A percentile compares a stretch with the other conserved stretches of the same genome.
phyloP scores from a whole-genome alignment of 2,888 invertebrate species.

The Eulithis prunata region DNA sequence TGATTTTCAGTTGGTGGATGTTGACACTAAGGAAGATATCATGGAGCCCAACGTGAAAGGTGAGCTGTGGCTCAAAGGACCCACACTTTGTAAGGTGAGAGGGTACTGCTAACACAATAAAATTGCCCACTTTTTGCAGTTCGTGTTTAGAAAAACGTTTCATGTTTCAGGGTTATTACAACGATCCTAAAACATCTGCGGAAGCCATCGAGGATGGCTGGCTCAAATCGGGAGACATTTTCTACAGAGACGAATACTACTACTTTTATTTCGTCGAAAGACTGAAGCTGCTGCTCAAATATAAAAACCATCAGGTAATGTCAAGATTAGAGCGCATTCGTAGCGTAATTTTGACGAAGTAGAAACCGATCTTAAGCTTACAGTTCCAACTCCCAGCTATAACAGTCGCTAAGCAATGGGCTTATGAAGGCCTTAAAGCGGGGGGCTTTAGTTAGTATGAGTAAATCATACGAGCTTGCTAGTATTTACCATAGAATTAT shows the following conservation, averaged over 20 bases:
- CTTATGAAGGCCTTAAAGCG: no score
- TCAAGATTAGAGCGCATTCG: no score
- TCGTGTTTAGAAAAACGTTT: slow-evolving; percentile 36
- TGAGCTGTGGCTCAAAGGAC: slow-evolving; percentile 7
- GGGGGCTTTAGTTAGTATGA: no score
- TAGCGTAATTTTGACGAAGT: no score
- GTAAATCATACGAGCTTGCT: no score
- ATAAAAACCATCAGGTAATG: slow-evolving; percentile 73
- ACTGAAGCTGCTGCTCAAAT: slow-evolving; percentile 81
- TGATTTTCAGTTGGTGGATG: slow-evolving; percentile 2
- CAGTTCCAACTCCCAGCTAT: no score
- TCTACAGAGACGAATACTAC: slow-evolving; percentile 78
- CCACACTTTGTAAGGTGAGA: background rate
- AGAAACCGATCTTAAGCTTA: no score
- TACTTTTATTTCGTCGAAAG: slow-evolving; percentile 79
- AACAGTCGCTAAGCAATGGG: no score
- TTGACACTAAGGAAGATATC: slow-evolving; percentile 4
- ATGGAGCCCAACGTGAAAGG: slow-evolving; percentile 8
- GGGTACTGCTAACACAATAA: no score
- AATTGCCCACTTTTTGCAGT: no score
- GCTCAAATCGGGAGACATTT: slow-evolving; percentile 81
- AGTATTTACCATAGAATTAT: no score
- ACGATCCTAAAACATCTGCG: slow-evolving; percentile 68
- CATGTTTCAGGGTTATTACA: slow-evolving; percentile 69
- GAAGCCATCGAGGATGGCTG: slow-evolving; percentile 68